phyloP scores from a whole-genome alignment of 2,113 vertebrate genomes.

The Mus spicilegus region DNA sequence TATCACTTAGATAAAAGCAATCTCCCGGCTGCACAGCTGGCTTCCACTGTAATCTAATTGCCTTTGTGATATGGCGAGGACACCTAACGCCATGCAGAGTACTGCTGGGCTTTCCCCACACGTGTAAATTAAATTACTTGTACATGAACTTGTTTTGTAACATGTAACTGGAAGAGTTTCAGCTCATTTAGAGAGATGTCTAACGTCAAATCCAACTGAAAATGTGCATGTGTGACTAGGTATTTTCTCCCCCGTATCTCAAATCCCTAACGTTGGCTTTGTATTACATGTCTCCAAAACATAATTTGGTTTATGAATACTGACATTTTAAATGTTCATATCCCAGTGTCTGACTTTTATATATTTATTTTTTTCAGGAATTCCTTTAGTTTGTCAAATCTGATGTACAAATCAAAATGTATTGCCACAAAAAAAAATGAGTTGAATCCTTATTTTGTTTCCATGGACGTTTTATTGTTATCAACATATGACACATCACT shows the following conservation, averaged over 20 bases:
- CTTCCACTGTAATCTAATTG: conserved; percentile 80
- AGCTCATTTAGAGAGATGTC: conserved; percentile 55
- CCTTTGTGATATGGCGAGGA: conserved; percentile 78
- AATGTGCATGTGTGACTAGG: conserved; percentile 9
- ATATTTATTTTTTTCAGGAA: conserved; percentile 4
- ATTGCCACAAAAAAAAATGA: background rate
- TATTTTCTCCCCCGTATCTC: background rate
- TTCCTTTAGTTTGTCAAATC: conserved; percentile 36
- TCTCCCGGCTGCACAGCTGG: conserved; percentile 82
- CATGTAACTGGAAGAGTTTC: conserved; percentile 46
- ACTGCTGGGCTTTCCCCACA: conserved; percentile 54
- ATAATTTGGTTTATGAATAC: conserved; percentile 33
- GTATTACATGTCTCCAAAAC: conserved; percentile 2
- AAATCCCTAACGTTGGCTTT: background rate
- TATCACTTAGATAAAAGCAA: conserved; percentile 85
- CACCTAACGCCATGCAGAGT: conserved; percentile 72
- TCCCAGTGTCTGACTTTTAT: background rate
- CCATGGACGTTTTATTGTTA: background rate
- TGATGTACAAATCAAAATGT: background rate
- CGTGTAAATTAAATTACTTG: conserved; percentile 79
- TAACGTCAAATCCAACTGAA: conserved; percentile 46
- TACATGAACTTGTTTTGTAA: conserved; percentile 73
- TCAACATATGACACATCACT: background rate
- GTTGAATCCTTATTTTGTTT: background rate
- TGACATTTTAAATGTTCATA: conserved; percentile 19